These are phyloP conservation scores for Sinodicranocentrus sp. DNA, from an alignment of 2,888 invertebrate genomes.

Conservation along the genomic window DNA sequence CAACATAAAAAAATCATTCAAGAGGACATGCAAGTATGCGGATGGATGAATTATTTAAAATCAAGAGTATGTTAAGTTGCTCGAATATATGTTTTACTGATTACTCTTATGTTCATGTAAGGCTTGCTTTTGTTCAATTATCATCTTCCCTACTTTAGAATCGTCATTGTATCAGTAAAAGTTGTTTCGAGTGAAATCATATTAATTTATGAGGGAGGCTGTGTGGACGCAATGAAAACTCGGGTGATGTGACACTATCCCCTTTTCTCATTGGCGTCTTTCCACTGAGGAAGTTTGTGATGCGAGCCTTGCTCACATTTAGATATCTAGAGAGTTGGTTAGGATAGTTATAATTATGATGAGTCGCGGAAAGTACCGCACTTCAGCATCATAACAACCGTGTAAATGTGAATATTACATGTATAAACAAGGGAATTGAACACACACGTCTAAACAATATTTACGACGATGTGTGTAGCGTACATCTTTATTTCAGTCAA, in stretches of 20 bases:
- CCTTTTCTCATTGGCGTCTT: slow-evolving; percentile 36
- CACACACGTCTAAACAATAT: no score
- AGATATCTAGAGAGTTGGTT: slow-evolving; percentile 44
- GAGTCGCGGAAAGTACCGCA: slow-evolving; percentile 1
- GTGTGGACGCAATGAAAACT: slow-evolving; percentile 50
- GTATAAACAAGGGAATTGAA: neutral
- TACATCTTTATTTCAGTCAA: no score
- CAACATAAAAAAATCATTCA: slow-evolving; percentile 4
- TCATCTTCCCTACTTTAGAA: slow-evolving; percentile 46
- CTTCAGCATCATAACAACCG: slow-evolving; percentile 10
- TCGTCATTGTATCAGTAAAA: slow-evolving; percentile 51
- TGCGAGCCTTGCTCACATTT: slow-evolving; percentile 39
- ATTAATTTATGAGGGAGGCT: slow-evolving; percentile 40
- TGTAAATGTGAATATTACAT: neutral
- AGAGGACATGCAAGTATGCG: slow-evolving; percentile 17
- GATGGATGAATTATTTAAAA: slow-evolving; percentile 35
- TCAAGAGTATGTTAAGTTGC: slow-evolving; percentile 55
- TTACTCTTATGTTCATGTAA: slow-evolving; percentile 9
- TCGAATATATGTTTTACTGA: slow-evolving; percentile 32
- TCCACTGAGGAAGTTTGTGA: neutral
- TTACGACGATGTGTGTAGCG: no score
- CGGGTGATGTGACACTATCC: slow-evolving; percentile 61
- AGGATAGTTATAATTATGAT: slow-evolving; percentile 54
- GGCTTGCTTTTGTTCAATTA: slow-evolving; percentile 29
- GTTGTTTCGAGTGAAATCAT: slow-evolving; percentile 43